Evolutionary conservation across 1,140 invertebrate species (phyloP).

Genomic region (Ceratina calcarata): DNA sequence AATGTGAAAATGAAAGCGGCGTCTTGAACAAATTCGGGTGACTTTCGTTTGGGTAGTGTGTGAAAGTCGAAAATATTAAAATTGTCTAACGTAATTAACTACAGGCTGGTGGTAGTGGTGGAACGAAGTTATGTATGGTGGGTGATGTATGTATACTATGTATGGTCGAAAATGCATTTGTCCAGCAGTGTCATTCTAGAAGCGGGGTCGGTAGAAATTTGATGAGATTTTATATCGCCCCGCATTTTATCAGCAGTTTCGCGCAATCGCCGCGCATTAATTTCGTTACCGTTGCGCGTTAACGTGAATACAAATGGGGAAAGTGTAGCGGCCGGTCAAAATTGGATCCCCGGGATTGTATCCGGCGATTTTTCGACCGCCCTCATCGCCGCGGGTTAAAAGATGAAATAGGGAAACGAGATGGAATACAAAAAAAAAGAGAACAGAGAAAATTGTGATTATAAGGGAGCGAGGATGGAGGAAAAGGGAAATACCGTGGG

Average conservation of each 20-base stretch:
- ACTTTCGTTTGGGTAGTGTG: no score
- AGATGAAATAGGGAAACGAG: neutral
- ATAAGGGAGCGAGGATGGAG: neutral
- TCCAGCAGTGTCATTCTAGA: neutral
- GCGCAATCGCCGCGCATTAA: constrained; percentile 31
- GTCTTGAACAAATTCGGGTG: no score
- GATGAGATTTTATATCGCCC: constrained; percentile 48
- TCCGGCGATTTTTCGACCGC: constrained; percentile 11
- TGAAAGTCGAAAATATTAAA: constrained; percentile 36
- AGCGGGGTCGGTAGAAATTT: constrained; percentile 11
- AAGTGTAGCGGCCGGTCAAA: neutral
- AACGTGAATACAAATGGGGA: constrained; percentile 45
- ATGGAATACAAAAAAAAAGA: neutral
- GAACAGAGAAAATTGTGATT: neutral
- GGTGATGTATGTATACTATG: no score
- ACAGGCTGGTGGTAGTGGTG: neutral
- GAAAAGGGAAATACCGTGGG: neutral
- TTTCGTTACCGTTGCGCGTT: constrained; percentile 37
- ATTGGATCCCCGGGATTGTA: constrained; percentile 31
- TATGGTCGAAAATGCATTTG: constrained; percentile 39
- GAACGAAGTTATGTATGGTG: constrained; percentile 21
- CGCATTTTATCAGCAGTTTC: constrained; percentile 40
- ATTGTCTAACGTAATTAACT: constrained; percentile 33
- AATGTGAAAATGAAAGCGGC: no score
- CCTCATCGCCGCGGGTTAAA: neutral